Evolutionary conservation across 1,140 invertebrate species (phyloP).

Genomic region (Cyrtorhinus lividipennis): DNA sequence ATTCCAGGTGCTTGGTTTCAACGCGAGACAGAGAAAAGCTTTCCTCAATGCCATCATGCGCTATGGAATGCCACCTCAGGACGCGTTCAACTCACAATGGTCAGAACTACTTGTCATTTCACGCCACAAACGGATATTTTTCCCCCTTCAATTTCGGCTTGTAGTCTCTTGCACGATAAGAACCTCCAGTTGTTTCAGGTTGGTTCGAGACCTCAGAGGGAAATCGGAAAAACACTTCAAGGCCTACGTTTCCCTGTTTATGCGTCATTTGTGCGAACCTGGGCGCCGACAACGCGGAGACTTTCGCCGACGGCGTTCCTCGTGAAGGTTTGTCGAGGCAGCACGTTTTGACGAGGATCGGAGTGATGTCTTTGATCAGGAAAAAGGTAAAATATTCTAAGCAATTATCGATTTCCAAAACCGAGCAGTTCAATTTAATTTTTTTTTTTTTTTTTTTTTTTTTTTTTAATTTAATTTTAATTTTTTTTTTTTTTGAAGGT

Average conservation of each 20-base stretch:
- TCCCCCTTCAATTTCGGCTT: too few relatives aligned
- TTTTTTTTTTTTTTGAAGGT: too few relatives aligned
- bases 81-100: constrained; percentile 98
- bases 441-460: too few relatives aligned
- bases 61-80: constrained; percentile 99
- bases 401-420: too few relatives aligned
- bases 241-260: constrained; percentile 96
- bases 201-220: constrained; percentile 90
- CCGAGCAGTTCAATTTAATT: too few relatives aligned
- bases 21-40: constrained; percentile 93
- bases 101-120: too few relatives aligned
- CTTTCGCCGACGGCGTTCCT: constrained; percentile 97
- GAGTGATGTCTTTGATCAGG: constrained; percentile 97
- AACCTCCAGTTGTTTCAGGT: too few relatives aligned
- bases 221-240: constrained; percentile 98
- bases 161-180: too few relatives aligned
- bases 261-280: constrained; percentile 98
- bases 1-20: constrained; percentile 86
- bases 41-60: constrained; percentile 99
- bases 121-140: too few relatives aligned
- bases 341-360: constrained; percentile 95
- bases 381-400: too few relatives aligned
- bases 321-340: constrained; percentile 95
- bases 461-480: too few relatives aligned
- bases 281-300: constrained; percentile 94